A percentile compares a stretch with the other conserved stretches of the same genome.
These are phyloP conservation scores for Meteorus sp. DNA, from an alignment of 1,140 invertebrate species.

Conservation along the genomic window DNA sequence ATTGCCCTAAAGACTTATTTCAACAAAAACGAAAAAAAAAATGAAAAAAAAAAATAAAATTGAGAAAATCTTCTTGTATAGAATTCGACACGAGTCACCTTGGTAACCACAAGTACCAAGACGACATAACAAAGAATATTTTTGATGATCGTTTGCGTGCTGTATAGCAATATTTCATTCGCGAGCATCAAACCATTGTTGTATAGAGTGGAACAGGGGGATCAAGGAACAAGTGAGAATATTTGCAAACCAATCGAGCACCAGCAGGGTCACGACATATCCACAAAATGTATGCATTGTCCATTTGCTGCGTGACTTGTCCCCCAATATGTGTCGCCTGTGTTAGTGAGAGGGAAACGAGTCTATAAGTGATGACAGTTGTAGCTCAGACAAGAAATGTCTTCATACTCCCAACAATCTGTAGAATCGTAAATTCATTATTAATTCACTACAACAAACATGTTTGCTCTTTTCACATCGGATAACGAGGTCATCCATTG, in stretches of 20 bases:
- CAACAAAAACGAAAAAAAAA: too few relatives aligned
- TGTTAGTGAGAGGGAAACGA: too few relatives aligned
- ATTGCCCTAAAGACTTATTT: too few relatives aligned
- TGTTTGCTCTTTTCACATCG: not conserved
- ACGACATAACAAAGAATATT: too few relatives aligned
- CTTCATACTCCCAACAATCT: not conserved
- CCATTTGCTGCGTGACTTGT: not conserved
- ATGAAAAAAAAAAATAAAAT: too few relatives aligned
- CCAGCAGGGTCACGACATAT: conserved; percentile 26
- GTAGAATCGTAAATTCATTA: conserved; percentile 9
- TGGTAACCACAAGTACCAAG: too few relatives aligned
- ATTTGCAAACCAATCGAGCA: conserved; percentile 34
- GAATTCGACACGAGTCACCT: too few relatives aligned
- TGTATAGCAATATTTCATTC: not conserved
- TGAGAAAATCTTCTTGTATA: too few relatives aligned
- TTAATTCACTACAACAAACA: not conserved
- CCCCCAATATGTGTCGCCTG: not conserved
- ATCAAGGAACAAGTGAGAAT: too few relatives aligned
- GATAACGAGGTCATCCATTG: not conserved
- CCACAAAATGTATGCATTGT: conserved; percentile 13
- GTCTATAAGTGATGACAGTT: conserved; percentile 17
- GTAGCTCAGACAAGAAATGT: conserved; percentile 18
- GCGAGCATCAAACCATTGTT: too few relatives aligned
- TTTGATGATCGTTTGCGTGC: too few relatives aligned
- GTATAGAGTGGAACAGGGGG: too few relatives aligned